Percentiles rank a stretch among this genome's conserved stretches.
These are phyloP conservation scores for Episyrphus balteatus DNA, from an alignment of 1,140 invertebrate species.

Conservation along the genomic window DNA sequence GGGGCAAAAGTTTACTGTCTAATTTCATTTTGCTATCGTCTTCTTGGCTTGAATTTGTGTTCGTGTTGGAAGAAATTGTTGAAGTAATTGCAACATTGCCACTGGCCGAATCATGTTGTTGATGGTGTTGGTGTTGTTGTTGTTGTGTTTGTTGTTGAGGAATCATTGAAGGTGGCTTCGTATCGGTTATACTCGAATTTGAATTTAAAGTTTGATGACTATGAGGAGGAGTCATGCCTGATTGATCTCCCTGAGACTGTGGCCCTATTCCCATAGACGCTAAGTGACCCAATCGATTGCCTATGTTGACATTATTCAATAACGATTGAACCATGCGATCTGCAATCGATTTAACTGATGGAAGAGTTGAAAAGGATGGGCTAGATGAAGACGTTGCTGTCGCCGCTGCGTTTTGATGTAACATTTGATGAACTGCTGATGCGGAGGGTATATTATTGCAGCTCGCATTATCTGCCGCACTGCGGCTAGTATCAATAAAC, in stretches of 20 bases:
- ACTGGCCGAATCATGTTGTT: too few species aligned
- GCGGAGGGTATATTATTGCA: too few species aligned
- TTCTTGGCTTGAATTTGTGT: too few species aligned
- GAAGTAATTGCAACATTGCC: too few species aligned
- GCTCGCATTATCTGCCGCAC: too few species aligned
- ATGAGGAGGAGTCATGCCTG: not conserved
- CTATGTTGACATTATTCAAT: conserved; percentile 17
- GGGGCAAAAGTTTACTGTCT: not conserved
- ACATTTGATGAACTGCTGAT: too few species aligned
- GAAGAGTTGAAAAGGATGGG: not conserved
- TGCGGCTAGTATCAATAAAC: too few species aligned
- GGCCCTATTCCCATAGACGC: conserved; percentile 19
- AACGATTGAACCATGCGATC: conserved; percentile 8
- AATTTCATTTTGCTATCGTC: not conserved
- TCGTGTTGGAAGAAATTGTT: too few species aligned
- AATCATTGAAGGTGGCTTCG: not conserved
- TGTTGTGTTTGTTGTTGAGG: not conserved
- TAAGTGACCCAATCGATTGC: conserved; percentile 29
- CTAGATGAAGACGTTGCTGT: not conserved
- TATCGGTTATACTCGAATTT: not conserved
- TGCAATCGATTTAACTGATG: conserved; percentile 2
- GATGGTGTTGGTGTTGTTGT: too few species aligned
- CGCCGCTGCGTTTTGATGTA: not conserved
- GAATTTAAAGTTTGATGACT: not conserved
- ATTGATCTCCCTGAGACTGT: conserved; percentile 2